Evolutionary conservation across 2,113 vertebrate species (phyloP).

Genomic region (Pterophyllum scalare): DNA sequence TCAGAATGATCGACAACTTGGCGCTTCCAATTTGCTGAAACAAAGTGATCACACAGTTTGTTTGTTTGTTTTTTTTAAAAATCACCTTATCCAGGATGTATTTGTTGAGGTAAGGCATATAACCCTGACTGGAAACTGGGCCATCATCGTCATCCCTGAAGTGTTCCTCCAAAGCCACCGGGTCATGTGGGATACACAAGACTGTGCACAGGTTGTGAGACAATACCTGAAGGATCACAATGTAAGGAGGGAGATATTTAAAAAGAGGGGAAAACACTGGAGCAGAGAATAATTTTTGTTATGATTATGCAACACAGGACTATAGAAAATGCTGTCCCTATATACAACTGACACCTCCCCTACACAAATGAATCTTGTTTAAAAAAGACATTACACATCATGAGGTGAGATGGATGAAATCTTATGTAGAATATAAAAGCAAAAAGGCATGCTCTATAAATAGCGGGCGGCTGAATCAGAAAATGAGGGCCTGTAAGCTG

Average conservation of each 20-base stretch:
- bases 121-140: conserved; percentile 96
- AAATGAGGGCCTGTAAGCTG: background rate
- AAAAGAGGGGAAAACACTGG: background rate
- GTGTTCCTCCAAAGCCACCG: conserved; percentile 93
- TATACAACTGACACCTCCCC: background rate
- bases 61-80: background rate
- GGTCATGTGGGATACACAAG: conserved; percentile 91
- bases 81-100: conserved; percentile 85
- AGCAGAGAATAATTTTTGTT: background rate
- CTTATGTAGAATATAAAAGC: background rate
- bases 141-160: conserved; percentile 94
- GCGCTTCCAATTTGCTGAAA: background rate
- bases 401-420: background rate
- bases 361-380: background rate
- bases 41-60: background rate
- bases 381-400: background rate
- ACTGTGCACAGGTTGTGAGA: conserved; percentile 97
- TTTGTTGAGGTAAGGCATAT: conserved; percentile 94
- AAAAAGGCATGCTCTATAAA: background rate
- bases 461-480: background rate
- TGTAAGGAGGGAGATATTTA: background rate
- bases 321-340: background rate
- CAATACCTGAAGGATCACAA: conserved; percentile 83
- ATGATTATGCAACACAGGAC: background rate
- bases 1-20: too few relatives aligned